These are phyloP conservation scores for Guaruba guarouba DNA, from an alignment of 2,113 vertebrate genomes.

Conservation along the genomic window DNA sequence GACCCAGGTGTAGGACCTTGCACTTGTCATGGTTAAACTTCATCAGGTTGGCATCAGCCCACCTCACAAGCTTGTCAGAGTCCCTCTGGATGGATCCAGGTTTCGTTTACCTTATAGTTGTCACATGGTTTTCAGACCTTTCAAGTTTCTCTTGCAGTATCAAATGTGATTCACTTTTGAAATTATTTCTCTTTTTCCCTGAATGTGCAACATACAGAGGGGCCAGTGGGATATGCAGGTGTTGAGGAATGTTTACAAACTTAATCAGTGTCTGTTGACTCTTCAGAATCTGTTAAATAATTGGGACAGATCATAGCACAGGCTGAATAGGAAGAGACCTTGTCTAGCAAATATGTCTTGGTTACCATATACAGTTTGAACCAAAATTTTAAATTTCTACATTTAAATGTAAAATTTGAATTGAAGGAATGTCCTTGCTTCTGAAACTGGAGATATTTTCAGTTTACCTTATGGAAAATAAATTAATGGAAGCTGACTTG, in stretches of 20 bases:
- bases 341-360: neutral
- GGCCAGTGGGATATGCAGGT: neutral
- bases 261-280: neutral
- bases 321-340: neutral
- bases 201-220: neutral
- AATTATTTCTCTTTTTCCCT: neutral
- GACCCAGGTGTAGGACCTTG: too few relatives aligned
- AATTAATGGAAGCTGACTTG: neutral
- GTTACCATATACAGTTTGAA: neutral
- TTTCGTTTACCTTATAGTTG: neutral
- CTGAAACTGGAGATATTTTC: neutral
- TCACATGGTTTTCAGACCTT: neutral
- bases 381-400: neutral
- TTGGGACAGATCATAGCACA: neutral
- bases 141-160: neutral
- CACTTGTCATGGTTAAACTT: too few relatives aligned
- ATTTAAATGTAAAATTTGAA: neutral
- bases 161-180: neutral
- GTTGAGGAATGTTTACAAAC: neutral
- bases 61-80: too few relatives aligned
- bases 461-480: neutral
- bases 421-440: neutral
- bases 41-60: too few relatives aligned
- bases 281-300: neutral
- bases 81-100: too few relatives aligned